These are phyloP conservation scores for Tauraco hartlaubi DNA, from an alignment of 2,797 vertebrate genomes.

Conservation along the genomic window DNA sequence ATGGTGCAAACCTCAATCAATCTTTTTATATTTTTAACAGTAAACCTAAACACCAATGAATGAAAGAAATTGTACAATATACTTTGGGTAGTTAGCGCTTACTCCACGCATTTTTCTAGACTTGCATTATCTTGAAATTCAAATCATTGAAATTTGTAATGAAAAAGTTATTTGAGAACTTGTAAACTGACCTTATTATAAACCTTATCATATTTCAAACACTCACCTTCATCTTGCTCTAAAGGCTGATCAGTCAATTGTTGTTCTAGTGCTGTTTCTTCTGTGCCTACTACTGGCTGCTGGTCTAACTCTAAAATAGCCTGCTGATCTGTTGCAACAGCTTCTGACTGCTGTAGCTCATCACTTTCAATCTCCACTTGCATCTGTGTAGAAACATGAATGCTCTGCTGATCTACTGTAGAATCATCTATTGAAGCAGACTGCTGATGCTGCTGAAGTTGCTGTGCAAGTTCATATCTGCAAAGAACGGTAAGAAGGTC, in stretches of 20 bases:
- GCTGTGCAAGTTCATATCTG: conserved; percentile 96
- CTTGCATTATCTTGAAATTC: neutral
- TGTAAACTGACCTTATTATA: neutral
- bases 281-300: conserved; percentile 86
- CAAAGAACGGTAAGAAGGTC: neutral
- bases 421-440: conserved; percentile 82
- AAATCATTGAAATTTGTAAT: neutral
- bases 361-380: conserved; percentile 89
- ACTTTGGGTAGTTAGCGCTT: neutral
- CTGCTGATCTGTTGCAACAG: conserved; percentile 83
- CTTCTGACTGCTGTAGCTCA: conserved; percentile 81
- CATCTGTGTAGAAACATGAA: conserved; percentile 86
- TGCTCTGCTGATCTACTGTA: conserved; percentile 80
- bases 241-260: conserved; percentile 86
- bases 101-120: neutral
- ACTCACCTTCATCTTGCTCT: conserved; percentile 89
- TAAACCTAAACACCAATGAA: neutral
- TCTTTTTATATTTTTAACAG: neutral
- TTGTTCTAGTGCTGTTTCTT: conserved; percentile 85
- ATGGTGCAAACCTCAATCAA: neutral
- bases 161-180: neutral
- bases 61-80: neutral
- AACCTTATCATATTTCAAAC: neutral
- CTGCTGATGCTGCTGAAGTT: conserved; percentile 90
- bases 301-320: conserved; percentile 90